A percentile compares a stretch with the other conserved stretches of the same genome.
Evolutionary conservation across 2,113 vertebrate genomes (phyloP).

Genomic region (Dendropsophus ebraccatus): DNA sequence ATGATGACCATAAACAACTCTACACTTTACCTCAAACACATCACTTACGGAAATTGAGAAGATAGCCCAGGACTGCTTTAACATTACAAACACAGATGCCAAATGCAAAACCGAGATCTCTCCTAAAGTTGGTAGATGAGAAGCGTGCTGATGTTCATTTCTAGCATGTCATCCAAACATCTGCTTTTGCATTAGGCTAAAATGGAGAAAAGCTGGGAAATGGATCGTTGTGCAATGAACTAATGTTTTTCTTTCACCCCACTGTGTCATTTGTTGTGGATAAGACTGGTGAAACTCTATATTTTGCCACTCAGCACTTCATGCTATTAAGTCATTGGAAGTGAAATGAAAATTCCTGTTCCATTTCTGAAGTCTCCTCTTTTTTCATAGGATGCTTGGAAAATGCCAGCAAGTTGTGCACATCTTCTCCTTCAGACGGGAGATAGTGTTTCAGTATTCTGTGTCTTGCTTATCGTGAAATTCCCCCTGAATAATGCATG

Average conservation of each 20-base stretch:
- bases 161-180: constrained; percentile 50
- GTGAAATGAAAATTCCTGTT: constrained; percentile 34
- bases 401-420: neutral
- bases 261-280: constrained; percentile 49
- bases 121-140: neutral
- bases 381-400: neutral
- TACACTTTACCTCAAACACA: neutral
- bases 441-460: constrained; percentile 63
- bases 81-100: neutral
- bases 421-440: constrained; percentile 15
- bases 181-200: constrained; percentile 49
- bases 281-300: constrained; percentile 37
- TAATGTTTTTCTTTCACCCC: constrained; percentile 50
- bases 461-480: constrained; percentile 61
- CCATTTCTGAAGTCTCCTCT: neutral
- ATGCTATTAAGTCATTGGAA: constrained; percentile 29
- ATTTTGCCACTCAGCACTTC: constrained; percentile 41
- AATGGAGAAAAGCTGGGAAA: constrained; percentile 19
- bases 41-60: constrained; percentile 2
- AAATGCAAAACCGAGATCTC: neutral
- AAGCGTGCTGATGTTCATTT: constrained; percentile 24
- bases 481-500: constrained; percentile 68
- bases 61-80: neutral
- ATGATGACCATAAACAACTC: neutral
- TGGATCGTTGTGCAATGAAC: constrained; percentile 44